Conservation (phyloP, 1,140 invertebrate species). For the Lepidurus packardi region DNA sequence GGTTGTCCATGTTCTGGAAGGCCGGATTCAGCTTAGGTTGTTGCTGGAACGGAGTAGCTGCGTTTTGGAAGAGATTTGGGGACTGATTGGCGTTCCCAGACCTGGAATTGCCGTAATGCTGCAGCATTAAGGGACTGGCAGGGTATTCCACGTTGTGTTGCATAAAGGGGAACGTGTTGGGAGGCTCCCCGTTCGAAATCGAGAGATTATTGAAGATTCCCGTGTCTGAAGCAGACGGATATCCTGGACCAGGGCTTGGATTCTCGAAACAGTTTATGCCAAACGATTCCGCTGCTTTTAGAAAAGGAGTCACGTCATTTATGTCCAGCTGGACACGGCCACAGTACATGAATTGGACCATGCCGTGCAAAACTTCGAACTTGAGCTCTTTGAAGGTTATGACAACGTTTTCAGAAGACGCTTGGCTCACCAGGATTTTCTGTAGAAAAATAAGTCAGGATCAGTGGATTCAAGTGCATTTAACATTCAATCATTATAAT, state of each 20-base stretch:
- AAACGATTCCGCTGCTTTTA: neutral
- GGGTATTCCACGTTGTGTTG: neutral
- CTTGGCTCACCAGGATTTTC: constrained; percentile 31
- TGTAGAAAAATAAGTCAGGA: neutral
- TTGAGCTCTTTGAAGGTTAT: constrained; percentile 89
- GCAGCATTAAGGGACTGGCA: neutral
- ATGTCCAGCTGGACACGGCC: constrained; percentile 22
- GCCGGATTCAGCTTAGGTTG: neutral
- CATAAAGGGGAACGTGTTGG: neutral
- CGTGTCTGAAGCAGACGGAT: neutral
- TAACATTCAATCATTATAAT: neutral
- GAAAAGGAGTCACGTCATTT: neutral
- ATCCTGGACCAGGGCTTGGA: neutral
- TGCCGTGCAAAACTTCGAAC: constrained; percentile 77
- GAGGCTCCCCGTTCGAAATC: neutral
- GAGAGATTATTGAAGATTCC: neutral
- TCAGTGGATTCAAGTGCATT: neutral
- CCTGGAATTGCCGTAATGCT: neutral
- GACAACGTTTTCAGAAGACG: constrained; percentile 79
- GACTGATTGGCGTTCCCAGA: neutral
- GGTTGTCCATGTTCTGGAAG: neutral
- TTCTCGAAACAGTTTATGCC: neutral
- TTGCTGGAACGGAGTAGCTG: neutral
- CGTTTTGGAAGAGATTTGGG: neutral
- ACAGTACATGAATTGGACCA: constrained; percentile 92